Base-by-base conservation (phyloP, 92 coral and sea anemone species). In the Diadumene lineata region DNA sequence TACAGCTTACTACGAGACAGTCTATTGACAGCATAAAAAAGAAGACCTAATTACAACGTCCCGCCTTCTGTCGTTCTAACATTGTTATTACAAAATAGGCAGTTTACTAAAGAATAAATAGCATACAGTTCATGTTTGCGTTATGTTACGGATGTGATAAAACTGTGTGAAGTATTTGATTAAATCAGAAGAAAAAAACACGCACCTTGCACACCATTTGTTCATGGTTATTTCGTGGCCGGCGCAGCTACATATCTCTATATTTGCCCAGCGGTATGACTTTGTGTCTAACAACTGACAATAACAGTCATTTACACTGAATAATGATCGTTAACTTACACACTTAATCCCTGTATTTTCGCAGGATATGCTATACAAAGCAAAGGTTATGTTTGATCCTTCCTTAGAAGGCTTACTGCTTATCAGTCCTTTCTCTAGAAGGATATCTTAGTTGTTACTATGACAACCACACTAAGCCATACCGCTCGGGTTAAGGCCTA, bases 241-340 rank as follows among this genome's bases (percentile, higher is more conserved):
- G n/a, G n/a, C n/a, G n/a, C n/a, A n/a, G n/a, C n/a, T n/a, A n/a
- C n/a, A n/a, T n/a, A n/a, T n/a, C n/a, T n/a, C n/a, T n/a, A n/a
- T n/a, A n/a, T n/a, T n/a, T n/a, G n/a, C n/a, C n/a, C n/a, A 19
- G 76, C 74, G 68, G 82, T 25, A 1, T 22, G 9, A 68, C 51
- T 78, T 68, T 68, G 75, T 53, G 82, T 68, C 82, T 76, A 63
- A 23, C 63, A 69, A 50, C 30, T 33, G 55, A 0, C 34, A 60
- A 30, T 21, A 25, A 55, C 56, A n/a, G 66, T 8, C 73, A 77
- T 77, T 77, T 29, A 77, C 82, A 78, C 82, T 43, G 76, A 67
- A 56, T 78, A 33, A 51, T 67, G 61, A 68, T 46, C 43, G 69
- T 13, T 28, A 62, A 24, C 1, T 4, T 38, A 6, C 13, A 38